Evolutionary conservation across 2,888 invertebrate genomes (phyloP).

Genomic region (Lasioglossum zephyrum): DNA sequence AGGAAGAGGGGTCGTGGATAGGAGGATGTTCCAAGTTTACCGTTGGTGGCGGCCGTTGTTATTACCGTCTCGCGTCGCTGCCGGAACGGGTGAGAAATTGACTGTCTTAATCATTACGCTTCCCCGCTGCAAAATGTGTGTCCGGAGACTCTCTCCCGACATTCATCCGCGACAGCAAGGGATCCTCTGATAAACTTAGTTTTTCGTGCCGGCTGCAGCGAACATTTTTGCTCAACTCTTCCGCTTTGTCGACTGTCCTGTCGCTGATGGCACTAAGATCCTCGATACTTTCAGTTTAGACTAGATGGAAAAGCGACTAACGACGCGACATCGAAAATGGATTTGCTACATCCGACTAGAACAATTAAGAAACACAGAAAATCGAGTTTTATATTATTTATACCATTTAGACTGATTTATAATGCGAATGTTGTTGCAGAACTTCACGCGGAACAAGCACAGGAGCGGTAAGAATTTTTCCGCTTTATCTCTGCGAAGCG

Average conservation of each 20-base stretch:
- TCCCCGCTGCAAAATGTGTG: conserved; percentile 27
- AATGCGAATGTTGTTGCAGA: neutral
- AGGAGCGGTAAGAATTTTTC: conserved; percentile 44
- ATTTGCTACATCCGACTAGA: neutral
- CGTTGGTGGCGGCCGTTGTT: conserved; percentile 49
- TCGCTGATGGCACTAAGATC: neutral
- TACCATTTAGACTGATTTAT: no score
- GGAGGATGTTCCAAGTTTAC: conserved; percentile 54
- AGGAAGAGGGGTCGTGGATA: conserved; percentile 35
- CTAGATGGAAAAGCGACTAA: neutral
- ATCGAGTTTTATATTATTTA: no score
- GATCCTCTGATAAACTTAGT: conserved; percentile 2
- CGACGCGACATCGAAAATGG: neutral
- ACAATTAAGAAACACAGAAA: neutral
- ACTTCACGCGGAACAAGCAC: conserved; percentile 31
- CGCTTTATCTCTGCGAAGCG: conserved; percentile 39
- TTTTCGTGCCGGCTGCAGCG: conserved; percentile 1
- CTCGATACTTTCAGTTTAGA: neutral
- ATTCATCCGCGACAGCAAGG: neutral
- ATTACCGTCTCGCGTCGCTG: conserved; percentile 48
- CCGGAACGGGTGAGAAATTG: conserved; percentile 55
- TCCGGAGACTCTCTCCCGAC: conserved; percentile 8
- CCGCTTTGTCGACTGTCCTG: neutral
- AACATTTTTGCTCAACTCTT: conserved; percentile 7
- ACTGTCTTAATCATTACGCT: conserved; percentile 57